Evolutionary conservation across 2,888 invertebrate species (phyloP), one percentile per base, ranked within the genome.

Genomic region (Polyommatus iphigenia): DNA sequence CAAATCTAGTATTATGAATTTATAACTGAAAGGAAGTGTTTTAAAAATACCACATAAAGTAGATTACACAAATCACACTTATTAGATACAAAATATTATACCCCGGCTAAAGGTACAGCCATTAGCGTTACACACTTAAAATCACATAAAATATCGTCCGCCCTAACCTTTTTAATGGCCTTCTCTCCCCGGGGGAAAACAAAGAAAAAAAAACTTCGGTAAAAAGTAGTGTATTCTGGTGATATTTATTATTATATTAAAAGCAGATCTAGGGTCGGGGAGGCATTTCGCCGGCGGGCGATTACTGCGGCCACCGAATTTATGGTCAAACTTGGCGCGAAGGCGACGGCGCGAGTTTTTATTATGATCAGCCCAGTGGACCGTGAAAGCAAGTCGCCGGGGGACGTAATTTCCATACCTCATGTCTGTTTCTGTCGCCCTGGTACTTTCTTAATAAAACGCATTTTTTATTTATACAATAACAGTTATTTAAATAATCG

Each of bases 331-430:
- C 92, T 94, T 94, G 87, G 89, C 85, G 89, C 84, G 89, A 87
- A 92, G 91, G 94, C 93, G 94, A 92, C 93, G 92, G 93, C 90
- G 91, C 91, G 93, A 89, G 91, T 94, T 94, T 94, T 94, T 94
- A 94, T 94, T 94, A 94, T 94, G 94, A 94, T 94, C 94, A 94
- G 90, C 87, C 85, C 94, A 94, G 93, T 94, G 94, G 94, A 93
- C 94, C 91, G 94, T 93, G 94, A 94, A 94, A 94, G 92, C 92
- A 93, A 92, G 92, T 90, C 90, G 92, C 90, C 88, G 88, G 91
- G 91, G 89, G 88, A 88, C 84, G 91, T 90, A 88, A 93, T 93
- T 93, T 92, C 91, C 94, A 93, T 94, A 93, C 91, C 91, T 93
- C 92, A 91, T 92, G 91, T 89, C 91, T 89, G 88, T 85, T 89